Percentiles rank a stretch among this genome's conserved stretches.
phyloP scores from a whole-genome alignment of 2,888 invertebrate genomes.

The Amphipyra berbera region DNA sequence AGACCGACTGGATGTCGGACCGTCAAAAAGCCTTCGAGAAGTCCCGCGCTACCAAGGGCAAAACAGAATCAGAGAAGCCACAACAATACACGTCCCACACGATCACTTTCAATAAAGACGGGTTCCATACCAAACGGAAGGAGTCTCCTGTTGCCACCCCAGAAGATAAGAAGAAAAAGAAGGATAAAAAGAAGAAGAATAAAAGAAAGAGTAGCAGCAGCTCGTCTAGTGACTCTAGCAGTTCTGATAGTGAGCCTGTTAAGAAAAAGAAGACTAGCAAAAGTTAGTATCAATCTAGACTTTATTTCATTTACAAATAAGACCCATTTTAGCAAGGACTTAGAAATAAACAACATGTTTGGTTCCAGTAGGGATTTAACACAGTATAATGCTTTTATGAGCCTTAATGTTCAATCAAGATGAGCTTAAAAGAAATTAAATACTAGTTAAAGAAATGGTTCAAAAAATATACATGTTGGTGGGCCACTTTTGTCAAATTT shows the following conservation, averaged over 20 bases:
- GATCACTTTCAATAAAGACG: constrained; percentile 86
- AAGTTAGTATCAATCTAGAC: constrained; percentile 49
- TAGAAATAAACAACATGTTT: no score
- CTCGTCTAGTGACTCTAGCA: constrained; percentile 70
- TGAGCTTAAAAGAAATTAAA: no score
- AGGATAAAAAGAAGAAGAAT: constrained; percentile 85
- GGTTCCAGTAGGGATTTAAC: no score
- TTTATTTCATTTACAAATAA: no score
- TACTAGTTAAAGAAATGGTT: no score
- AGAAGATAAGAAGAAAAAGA: constrained; percentile 83
- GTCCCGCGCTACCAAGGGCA: constrained; percentile 70
- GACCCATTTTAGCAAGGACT: no score
- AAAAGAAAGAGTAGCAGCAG: constrained; percentile 81
- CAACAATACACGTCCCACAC: constrained; percentile 83
- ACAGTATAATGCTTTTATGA: no score
- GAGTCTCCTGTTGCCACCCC: constrained; percentile 65
- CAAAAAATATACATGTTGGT: no score
- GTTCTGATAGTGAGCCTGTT: constrained; percentile 77
- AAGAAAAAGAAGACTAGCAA: constrained; percentile 89
- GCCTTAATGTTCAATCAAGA: no score
- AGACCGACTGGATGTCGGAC: constrained; percentile 96
- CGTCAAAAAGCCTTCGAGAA: constrained; percentile 92
- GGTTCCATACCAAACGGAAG: constrained; percentile 82
- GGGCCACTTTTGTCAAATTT: no score
- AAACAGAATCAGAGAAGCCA: constrained; percentile 67